phyloP scores from a whole-genome alignment of 2,888 invertebrate genomes.

The Hydrotaea cyrtoneurina region DNA sequence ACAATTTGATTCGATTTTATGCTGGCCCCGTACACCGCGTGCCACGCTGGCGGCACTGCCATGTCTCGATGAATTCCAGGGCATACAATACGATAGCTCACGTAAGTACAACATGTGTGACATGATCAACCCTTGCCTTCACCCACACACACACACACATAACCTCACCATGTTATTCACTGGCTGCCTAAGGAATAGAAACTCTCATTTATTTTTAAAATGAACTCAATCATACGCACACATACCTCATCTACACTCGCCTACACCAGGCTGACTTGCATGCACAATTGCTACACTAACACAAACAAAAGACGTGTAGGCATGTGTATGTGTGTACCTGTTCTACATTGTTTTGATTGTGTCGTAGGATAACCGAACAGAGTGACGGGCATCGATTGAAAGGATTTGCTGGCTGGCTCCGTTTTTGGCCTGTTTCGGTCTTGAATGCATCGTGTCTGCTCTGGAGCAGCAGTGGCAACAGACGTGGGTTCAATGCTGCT shows the following conservation, averaged over 20 bases:
- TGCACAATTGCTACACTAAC: neutral
- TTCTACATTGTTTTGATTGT: conserved; percentile 25
- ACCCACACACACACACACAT: neutral
- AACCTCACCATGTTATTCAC: too few relatives aligned
- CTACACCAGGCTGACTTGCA: too few relatives aligned
- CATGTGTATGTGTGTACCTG: conserved; percentile 17
- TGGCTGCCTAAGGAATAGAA: neutral
- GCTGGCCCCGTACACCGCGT: conserved; percentile 91
- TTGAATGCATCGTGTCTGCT: conserved; percentile 10
- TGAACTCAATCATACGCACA: neutral
- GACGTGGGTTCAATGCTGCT: neutral
- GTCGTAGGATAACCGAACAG: neutral
- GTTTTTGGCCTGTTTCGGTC: neutral
- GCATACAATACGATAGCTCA: conserved; percentile 89
- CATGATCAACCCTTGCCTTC: neutral
- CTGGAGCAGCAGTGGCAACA: neutral
- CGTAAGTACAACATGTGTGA: conserved; percentile 84
- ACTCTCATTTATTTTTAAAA: conserved; percentile 32
- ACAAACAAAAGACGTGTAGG: neutral
- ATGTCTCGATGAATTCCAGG: conserved; percentile 90
- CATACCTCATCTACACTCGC: conserved; percentile 3
- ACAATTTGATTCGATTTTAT: conserved; percentile 88
- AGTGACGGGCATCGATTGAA: neutral
- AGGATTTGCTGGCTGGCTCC: neutral
- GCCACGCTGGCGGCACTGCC: conserved; percentile 86